phyloP scores from a whole-genome alignment of 1,140 invertebrate genomes.

The Choristoneura fumiferana region DNA sequence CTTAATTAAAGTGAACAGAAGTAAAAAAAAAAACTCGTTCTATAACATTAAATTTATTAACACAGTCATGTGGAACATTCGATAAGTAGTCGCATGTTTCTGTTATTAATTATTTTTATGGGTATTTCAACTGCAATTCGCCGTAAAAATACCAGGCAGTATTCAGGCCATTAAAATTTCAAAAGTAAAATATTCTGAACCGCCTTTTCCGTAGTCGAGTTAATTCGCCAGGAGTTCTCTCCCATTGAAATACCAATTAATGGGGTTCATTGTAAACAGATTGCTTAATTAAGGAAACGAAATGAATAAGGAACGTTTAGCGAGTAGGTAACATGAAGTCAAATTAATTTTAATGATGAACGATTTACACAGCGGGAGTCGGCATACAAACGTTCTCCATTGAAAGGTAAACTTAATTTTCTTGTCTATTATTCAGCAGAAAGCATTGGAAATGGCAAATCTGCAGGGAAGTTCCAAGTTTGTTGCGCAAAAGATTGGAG shows the following conservation, averaged over 20 bases:
- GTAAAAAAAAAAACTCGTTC: too few species aligned
- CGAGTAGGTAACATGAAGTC: constrained; percentile 51
- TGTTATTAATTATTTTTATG: not conserved
- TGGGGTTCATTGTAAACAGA: constrained; percentile 72
- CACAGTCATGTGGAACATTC: too few species aligned
- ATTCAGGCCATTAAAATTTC: constrained; percentile 44
- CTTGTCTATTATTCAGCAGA: constrained; percentile 34
- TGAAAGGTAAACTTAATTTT: constrained; percentile 42
- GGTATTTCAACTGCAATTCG: constrained; percentile 28
- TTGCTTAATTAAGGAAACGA: constrained; percentile 73
- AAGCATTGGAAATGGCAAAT: constrained; percentile 20
- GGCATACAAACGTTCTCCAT: constrained; percentile 20
- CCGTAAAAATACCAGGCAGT: constrained; percentile 22
- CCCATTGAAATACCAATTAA: constrained; percentile 71
- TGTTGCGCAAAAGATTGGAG: not conserved
- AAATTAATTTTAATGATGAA: constrained; percentile 75
- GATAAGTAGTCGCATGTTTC: too few species aligned
- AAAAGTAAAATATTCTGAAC: constrained; percentile 32
- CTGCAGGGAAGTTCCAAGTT: constrained; percentile 1
- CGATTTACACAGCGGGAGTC: constrained; percentile 44
- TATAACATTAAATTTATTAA: too few species aligned
- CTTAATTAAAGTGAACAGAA: too few species aligned
- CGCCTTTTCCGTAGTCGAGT: constrained; percentile 28
- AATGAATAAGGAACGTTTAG: constrained; percentile 71
- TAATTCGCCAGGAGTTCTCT: constrained; percentile 45